Evolutionary conservation across 2,113 vertebrate genomes (phyloP).

Genomic region (Cololabis saira): DNA sequence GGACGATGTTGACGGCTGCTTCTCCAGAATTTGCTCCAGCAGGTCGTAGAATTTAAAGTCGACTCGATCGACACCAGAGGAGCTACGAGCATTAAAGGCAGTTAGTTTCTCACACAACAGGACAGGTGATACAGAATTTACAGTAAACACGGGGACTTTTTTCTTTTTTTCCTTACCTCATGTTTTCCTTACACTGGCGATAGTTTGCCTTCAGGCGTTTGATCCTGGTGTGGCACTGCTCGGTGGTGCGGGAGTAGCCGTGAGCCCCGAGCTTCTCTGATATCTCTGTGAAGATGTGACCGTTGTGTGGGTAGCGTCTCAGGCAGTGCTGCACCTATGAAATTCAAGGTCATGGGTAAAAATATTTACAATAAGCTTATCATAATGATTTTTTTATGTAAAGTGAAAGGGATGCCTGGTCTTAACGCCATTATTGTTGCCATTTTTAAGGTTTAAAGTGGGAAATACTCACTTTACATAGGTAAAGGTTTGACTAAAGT

Average conservation of each 20-base stretch:
- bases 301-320: constrained; percentile 72
- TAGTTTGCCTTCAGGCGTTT: constrained; percentile 77
- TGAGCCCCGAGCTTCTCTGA: constrained; percentile 68
- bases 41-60: constrained; percentile 80
- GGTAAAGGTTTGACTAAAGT: too few relatives aligned
- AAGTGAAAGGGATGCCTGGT: not conserved
- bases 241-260: constrained; percentile 71
- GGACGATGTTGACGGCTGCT: constrained; percentile 67
- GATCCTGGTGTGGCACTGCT: constrained; percentile 80
- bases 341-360: not conserved
- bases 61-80: constrained; percentile 57
- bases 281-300: constrained; percentile 74
- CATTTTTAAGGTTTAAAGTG: too few relatives aligned
- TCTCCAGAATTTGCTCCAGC: constrained; percentile 77
- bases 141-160: not conserved
- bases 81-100: constrained; percentile 19
- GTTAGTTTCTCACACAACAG: not conserved
- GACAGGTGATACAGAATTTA: too few relatives aligned
- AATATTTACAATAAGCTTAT: too few relatives aligned
- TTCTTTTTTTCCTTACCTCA: constrained; percentile 52
- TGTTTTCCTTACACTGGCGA: constrained; percentile 73
- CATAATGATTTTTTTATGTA: too few relatives aligned
- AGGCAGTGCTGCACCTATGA: constrained; percentile 68
- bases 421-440: not conserved
- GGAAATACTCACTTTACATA: too few relatives aligned